Evolutionary conservation across 2,113 vertebrate genomes (phyloP), one percentile per base, ranked within the genome.

Genomic region (Sinocyclocheilus maitianheensis): DNA sequence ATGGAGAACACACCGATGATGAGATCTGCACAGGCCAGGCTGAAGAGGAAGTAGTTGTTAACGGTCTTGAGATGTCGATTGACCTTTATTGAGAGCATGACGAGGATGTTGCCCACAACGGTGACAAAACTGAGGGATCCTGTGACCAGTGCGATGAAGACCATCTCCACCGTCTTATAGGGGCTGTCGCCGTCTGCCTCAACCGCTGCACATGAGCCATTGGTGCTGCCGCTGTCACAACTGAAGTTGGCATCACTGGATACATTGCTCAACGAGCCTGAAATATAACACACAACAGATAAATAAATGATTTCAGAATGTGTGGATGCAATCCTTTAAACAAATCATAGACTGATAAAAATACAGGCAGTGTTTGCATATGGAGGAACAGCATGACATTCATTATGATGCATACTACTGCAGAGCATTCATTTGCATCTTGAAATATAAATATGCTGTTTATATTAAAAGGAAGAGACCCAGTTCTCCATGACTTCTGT

Each of bases 41-140:
- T 99, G 92, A 99, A 99, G 37, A 99, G 92, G 90, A 99, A 99
- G 81, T 99, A 99, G 93, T 99, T 99, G 93, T 99, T 99, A 91
- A 99, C 97, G 0, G 98, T 99, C 92, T 99, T 97, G 79, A 99
- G 93, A 91, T 99, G 98, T 51, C 98, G 96, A 93, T 99, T 99
- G 30, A 99, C 98, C 92, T 99, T 99, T 93, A 99, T 99, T 87
- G 98, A 99, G 18, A 99, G 94, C 98, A 99, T 99, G 89, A 99
- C 98, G 85, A 99, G 91, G 91, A 99, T 97, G 89, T 99, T 99
- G 79, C 98, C 98, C 24, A 97, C 97, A 2, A 99, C 97, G 0
- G 98, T 99, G 92, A 99, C 97, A 1, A 99, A 97, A 90, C 97
- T 99, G 83, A 99, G 94, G 0, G 98, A 99, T 72, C 98, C 98